Percentiles rank a stretch among this genome's conserved stretches.
Evolutionary conservation across 2,888 invertebrate genomes (phyloP).

Genomic region (Teinopalpus imperialis): DNA sequence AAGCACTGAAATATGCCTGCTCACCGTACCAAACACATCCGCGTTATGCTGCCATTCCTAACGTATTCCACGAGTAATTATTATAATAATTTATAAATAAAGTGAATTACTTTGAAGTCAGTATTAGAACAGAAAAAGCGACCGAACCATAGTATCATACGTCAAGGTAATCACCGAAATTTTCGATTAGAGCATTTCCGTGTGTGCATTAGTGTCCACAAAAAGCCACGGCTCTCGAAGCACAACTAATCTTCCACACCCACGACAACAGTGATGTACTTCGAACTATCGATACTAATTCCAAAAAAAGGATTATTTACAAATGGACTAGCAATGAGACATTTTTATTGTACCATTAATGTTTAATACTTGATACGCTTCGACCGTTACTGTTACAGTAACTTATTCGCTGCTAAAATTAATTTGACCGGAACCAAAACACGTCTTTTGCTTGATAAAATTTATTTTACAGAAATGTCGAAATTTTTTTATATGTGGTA

Average conservation of each 20-base stretch:
- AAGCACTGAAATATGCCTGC: no score
- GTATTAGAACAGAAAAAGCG: no score
- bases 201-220: conserved; percentile 48
- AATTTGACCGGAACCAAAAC: no score
- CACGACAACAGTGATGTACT: conserved; percentile 36
- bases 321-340: conserved; percentile 12
- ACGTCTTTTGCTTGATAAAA: no score
- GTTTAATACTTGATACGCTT: not conserved
- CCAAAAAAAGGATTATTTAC: not conserved
- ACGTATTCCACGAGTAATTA: no score
- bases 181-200: conserved; percentile 49
- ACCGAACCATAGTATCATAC: not conserved
- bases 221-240: conserved; percentile 37
- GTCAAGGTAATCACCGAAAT: conserved; percentile 40
- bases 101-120: no score
- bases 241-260: conserved; percentile 57
- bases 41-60: no score
- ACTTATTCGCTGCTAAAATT: not conserved
- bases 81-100: no score
- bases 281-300: not conserved
- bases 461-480: no score
- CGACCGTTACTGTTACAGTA: not conserved
- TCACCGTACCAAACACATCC: no score
- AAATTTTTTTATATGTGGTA: no score
- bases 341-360: no score